These are phyloP conservation scores for Mirounga angustirostris DNA, from an alignment of 2,113 vertebrate genomes.

Conservation along the genomic window DNA sequence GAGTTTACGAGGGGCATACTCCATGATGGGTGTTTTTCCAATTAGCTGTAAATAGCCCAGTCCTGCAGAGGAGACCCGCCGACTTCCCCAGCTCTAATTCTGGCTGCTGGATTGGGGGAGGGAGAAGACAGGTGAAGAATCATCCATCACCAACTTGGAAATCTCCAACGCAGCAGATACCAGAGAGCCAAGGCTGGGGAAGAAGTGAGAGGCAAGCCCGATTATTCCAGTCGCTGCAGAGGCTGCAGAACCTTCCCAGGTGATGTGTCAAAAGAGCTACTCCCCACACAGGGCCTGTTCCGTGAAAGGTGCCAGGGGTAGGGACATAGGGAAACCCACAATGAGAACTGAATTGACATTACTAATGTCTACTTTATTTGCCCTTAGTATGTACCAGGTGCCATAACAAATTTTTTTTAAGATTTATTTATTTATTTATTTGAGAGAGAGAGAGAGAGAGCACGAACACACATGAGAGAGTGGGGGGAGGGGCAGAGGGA, in stretches of 20 bases:
- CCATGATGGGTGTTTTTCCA: conserved; percentile 48
- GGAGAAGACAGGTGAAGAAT: background rate
- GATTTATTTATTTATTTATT: background rate
- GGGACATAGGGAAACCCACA: background rate
- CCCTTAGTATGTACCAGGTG: background rate
- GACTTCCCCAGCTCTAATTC: background rate
- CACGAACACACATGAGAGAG: background rate
- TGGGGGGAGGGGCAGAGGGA: background rate
- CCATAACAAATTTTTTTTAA: background rate
- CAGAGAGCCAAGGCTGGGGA: background rate
- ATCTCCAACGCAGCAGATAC: background rate
- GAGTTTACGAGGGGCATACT: background rate
- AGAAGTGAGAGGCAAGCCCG: background rate
- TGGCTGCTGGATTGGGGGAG: background rate
- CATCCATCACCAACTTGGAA: background rate
- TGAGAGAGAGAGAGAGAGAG: background rate
- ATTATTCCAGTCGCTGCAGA: background rate
- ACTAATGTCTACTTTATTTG: background rate
- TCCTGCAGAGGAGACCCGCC: background rate
- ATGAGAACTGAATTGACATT: background rate
- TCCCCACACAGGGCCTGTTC: accelerated
- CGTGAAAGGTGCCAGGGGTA: background rate
- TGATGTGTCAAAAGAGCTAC: background rate
- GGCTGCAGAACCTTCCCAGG: background rate
- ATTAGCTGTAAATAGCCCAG: conserved; percentile 53